Evolutionary conservation across 1,140 invertebrate species (phyloP).

Genomic region (Aphidius gifuensis): DNA sequence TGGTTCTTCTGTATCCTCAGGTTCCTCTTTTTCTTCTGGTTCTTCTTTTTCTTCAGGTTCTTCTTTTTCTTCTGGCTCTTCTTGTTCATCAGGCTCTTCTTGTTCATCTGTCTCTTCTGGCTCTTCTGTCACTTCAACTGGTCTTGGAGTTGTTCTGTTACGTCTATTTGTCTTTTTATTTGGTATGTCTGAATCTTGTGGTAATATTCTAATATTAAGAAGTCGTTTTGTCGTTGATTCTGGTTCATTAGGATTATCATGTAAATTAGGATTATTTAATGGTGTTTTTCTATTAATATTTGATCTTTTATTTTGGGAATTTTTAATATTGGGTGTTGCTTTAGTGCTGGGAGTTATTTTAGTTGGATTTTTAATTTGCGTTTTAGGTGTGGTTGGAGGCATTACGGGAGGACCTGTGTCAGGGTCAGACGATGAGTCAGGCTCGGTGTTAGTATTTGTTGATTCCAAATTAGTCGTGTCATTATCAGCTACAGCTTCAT

Average conservation of each 20-base stretch:
- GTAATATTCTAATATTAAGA: too few species aligned
- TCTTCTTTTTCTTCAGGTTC: slow-evolving; percentile 3
- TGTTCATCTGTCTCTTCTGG: slow-evolving; percentile 14
- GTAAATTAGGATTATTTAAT: slow-evolving; percentile 3
- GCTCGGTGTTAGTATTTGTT: neutral
- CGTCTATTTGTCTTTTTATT: neutral
- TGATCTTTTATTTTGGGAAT: neutral
- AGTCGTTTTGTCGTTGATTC: neutral
- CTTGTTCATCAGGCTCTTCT: slow-evolving; percentile 16
- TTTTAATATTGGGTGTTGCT: slow-evolving; percentile 8
- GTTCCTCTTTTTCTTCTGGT: slow-evolving; percentile 15
- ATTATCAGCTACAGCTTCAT: slow-evolving; percentile 24
- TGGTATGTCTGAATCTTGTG: too few species aligned
- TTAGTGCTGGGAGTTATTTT: slow-evolving; percentile 6
- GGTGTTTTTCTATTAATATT: neutral
- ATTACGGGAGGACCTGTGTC: slow-evolving; percentile 19
- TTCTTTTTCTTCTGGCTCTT: slow-evolving; percentile 19
- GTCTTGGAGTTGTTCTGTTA: neutral
- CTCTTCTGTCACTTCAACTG: slow-evolving; percentile 11
- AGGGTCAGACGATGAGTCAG: slow-evolving; percentile 16
- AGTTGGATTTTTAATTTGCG: slow-evolving; percentile 17
- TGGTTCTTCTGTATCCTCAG: slow-evolving; percentile 2
- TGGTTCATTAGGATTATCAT: slow-evolving; percentile 8
- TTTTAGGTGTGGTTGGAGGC: slow-evolving; percentile 4
- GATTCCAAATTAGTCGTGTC: slow-evolving; percentile 15